Base-by-base conservation (phyloP, 53 echinoderm and acorn worm species). In the Apostichopus leukothele region DNA sequence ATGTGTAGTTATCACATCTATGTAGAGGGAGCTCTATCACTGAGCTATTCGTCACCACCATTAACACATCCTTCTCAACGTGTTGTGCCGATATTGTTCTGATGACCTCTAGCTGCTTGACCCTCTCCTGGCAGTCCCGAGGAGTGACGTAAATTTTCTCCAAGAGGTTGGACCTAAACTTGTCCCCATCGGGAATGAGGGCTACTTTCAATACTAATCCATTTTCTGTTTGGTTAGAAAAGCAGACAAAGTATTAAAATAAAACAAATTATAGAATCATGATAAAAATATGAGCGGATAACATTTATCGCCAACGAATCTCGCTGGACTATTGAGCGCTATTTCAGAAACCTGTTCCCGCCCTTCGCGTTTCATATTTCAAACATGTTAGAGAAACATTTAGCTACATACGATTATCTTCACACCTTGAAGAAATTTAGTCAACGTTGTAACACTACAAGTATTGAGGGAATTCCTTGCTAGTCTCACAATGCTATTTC, bases 1-100 rank as follows among this genome's bases (percentile, higher is more conserved):
- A 79, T 5, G 92, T 87, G 16, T 90, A 83, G 74, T 96, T 95
- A 19, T 52, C 21, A 86, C 96, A 96, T 84, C 95, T 88, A 79
- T 96, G 95, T 13, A 96, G 77, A 4, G 93, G 93, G 22, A 96
- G 76, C 87, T 93, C 91, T 9, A 95, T 88, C 88, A 96, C 91
- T 5, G 94, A 91, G 88, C 96, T 96, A 76, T 94, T 94, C 1
- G 96, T 96, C 22, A 93, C 92, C 57, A 95, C 93, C 20, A 96
- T 74, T 22, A 96, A 77, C 53, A 95, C 91, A 14, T 92, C 75
- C 71, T 19, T 16, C 19, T 79, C 3, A 5, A 53, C 75, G 19
- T 18, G 6, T 7, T 75, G 10, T 25, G 16, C 57, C 11, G 39
- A 66, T 57, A 83, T 54, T 9, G 75, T 87, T 26, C 9, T 13